These are phyloP conservation scores for Pseudorectes ferrugineus DNA, from an alignment of 2,113 vertebrate species.

Conservation along the genomic window DNA sequence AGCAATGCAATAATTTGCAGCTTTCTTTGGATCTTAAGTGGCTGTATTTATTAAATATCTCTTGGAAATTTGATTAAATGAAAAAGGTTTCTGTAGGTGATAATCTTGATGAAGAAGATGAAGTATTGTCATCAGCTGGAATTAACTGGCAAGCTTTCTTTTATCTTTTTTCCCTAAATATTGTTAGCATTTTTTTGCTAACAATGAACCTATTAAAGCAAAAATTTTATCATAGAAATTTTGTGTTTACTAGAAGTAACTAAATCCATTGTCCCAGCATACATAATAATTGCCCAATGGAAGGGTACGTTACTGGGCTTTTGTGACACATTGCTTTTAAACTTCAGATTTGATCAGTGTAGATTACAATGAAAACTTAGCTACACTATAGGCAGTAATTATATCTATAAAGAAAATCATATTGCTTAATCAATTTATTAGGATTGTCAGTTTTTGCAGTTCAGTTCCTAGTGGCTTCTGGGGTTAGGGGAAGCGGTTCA, in stretches of 20 bases:
- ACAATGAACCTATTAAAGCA: background rate
- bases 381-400: background rate
- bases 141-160: background rate
- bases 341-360: background rate
- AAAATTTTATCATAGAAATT: background rate
- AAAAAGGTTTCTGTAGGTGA: background rate
- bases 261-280: background rate
- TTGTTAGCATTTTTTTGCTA: background rate
- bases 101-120: background rate
- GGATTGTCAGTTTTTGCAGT: background rate
- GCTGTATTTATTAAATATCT: background rate
- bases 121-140: background rate
- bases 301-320: background rate
- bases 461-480: conserved; percentile 17
- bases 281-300: background rate
- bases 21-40: conserved; percentile 1
- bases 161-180: background rate
- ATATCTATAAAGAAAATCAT: background rate
- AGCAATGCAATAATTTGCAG: background rate
- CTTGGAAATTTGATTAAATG: background rate
- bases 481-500: conserved; percentile 1
- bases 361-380: background rate
- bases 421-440: background rate
- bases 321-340: background rate
- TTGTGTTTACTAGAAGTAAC: background rate